Conservation (phyloP, 2,797 vertebrate genomes). For the Champsocephalus esox region DNA sequence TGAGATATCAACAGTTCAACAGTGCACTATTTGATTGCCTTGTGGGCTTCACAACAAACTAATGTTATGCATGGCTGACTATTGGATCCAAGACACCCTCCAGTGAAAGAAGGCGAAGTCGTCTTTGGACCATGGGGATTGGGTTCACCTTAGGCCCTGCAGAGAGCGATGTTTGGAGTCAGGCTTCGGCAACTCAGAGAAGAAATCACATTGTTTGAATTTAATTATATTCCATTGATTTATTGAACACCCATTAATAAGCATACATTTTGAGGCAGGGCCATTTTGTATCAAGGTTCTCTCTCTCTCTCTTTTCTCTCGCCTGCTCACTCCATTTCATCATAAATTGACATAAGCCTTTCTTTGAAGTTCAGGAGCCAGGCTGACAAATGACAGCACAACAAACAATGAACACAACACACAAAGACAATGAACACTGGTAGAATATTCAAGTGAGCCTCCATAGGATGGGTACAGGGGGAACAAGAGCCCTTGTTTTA, state of each 20-base stretch:
- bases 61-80: conserved; percentile 78
- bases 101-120: conserved; percentile 61
- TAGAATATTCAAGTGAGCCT: conserved; percentile 83
- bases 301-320: conserved; percentile 27
- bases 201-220: conserved; percentile 75
- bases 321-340: conserved; percentile 73
- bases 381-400: conserved; percentile 80
- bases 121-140: conserved; percentile 70
- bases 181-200: conserved; percentile 47
- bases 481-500: conserved; percentile 78
- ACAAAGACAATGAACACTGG: conserved; percentile 80
- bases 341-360: conserved; percentile 81
- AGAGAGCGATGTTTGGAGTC: conserved; percentile 58
- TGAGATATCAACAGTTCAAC: conserved; percentile 78
- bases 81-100: conserved; percentile 76
- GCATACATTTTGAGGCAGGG: conserved; percentile 63
- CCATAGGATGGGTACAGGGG: conserved; percentile 62
- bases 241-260: conserved; percentile 81
- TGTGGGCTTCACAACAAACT: conserved; percentile 71
- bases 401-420: conserved; percentile 82
- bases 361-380: conserved; percentile 82
- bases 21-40: conserved; percentile 77
- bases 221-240: conserved; percentile 84
- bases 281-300: conserved; percentile 62
- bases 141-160: conserved; percentile 72